Evolutionary conservation across 2,113 vertebrate species (phyloP).

Genomic region (Bufo gargarizans): DNA sequence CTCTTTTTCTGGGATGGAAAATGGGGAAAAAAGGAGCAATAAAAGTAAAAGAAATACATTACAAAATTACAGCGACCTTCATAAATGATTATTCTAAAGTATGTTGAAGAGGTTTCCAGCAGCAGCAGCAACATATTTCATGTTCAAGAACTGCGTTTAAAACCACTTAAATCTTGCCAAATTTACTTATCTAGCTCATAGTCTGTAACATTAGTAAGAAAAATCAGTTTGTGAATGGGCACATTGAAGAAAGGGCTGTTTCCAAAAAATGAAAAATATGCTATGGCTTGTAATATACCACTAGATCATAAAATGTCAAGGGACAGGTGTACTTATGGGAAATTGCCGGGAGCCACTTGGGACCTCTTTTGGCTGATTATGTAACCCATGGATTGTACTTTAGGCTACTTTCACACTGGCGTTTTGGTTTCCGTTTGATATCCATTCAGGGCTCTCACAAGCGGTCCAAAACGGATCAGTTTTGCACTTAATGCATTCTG

Average conservation of each 20-base stretch:
- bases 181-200: neutral
- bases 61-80: no score
- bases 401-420: no score
- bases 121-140: neutral
- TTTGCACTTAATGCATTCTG: no score
- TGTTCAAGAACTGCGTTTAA: slow-evolving; percentile 1
- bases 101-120: no score
- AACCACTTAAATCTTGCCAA: neutral
- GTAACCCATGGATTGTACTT: slow-evolving; percentile 10
- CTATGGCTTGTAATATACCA: neutral
- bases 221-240: neutral
- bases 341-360: neutral
- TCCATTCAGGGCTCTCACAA: no score
- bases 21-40: no score
- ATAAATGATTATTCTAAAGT: no score
- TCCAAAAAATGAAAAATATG: neutral
- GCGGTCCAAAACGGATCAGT: no score
- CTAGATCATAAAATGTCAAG: neutral
- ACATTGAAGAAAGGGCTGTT: neutral
- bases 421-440: no score
- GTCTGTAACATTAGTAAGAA: neutral
- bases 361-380: neutral
- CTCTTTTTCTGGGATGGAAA: no score
- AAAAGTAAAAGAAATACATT: no score
- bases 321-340: slow-evolving; percentile 7